Base-by-base conservation (phyloP, 1,140 invertebrate genomes). In the Rhagoletis pomonella region DNA sequence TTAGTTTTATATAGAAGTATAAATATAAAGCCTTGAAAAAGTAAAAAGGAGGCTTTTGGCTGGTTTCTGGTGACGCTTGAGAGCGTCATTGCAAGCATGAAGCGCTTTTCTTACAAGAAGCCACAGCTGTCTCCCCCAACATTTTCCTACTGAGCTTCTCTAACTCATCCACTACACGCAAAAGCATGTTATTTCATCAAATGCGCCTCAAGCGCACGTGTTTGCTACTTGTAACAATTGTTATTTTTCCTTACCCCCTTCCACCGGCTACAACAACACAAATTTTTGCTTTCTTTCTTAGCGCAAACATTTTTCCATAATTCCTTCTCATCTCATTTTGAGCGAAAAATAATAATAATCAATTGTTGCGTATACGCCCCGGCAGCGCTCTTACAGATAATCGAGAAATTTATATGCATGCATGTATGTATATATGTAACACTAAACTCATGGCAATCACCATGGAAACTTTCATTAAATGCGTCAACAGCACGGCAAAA, bases 281-380 rank as follows among this genome's bases (percentile, higher is more conserved):
- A 39, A 67, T 67, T 67, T 29, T 67, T 39, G 64, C 67, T 14
- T 5, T 44, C 12, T 42, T 73, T 9, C 29, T 67, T 9, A 29
- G 29, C 64, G 64, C 39, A 73, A 73, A 44, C 12, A 73, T 73
- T 73, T 73, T 73, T 73, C 42, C 67, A 73, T 73, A 47, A 73
- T 73, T 39, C 44, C 10, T 55, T 55, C 50, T 55, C 50, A 55
- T 55, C 50, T 55, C 50, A 55, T 55, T 55, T 29, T 4, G n/a
- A 17, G 42, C 47, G 55, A 1, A 47, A 44, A 81, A 29, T 50
- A n/a, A 29, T 81, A 81, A 55, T 81, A 81, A 81, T 81, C 73
- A 55, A 6, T 42, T 81, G 73, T 81, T 81, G 73, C 73, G 73
- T 81, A 77, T 77, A 77, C 69, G 69, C 69, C 69, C 6, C 47